A percentile compares a stretch with the other conserved stretches of the same genome.
Evolutionary conservation across 2,797 vertebrate genomes (phyloP).

Genomic region (Dromococcyx pavoninus): DNA sequence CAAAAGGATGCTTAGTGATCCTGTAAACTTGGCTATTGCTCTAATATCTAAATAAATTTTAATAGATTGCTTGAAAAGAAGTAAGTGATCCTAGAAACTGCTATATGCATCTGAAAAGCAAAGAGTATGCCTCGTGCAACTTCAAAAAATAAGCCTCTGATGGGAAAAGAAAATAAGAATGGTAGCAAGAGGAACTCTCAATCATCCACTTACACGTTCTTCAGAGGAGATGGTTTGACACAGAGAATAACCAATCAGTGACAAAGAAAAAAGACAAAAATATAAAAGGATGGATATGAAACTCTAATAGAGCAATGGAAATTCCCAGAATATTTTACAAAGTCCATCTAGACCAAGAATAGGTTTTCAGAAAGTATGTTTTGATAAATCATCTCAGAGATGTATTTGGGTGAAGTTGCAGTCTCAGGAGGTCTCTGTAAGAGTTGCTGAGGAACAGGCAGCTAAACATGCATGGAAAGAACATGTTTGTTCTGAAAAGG

Average conservation of each 20-base stretch:
- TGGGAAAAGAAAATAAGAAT: not conserved
- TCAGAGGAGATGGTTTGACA: not conserved
- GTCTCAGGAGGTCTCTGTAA: not conserved
- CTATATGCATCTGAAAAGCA: not conserved
- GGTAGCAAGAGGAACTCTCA: accelerated
- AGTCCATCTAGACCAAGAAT: not conserved
- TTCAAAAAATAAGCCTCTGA: not conserved
- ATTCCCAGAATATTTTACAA: not conserved
- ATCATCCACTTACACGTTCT: not conserved
- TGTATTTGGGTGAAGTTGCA: not conserved
- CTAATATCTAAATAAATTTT: not conserved
- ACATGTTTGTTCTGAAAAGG: not conserved
- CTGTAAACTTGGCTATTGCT: not conserved
- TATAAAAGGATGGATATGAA: not conserved
- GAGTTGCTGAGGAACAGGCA: not conserved
- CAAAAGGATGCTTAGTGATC: not conserved
- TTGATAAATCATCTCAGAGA: not conserved
- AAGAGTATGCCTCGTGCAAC: not conserved
- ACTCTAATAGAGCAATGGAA: not conserved
- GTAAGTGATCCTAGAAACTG: not conserved
- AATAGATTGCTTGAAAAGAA: not conserved
- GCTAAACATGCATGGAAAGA: not conserved
- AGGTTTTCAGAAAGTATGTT: not conserved
- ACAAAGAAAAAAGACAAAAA: not conserved
- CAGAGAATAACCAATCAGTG: not conserved